Percentiles rank a stretch among this genome's conserved stretches.
Evolutionary conservation across 2,797 vertebrate genomes (phyloP).

Genomic region (Eulemur albifrons): DNA sequence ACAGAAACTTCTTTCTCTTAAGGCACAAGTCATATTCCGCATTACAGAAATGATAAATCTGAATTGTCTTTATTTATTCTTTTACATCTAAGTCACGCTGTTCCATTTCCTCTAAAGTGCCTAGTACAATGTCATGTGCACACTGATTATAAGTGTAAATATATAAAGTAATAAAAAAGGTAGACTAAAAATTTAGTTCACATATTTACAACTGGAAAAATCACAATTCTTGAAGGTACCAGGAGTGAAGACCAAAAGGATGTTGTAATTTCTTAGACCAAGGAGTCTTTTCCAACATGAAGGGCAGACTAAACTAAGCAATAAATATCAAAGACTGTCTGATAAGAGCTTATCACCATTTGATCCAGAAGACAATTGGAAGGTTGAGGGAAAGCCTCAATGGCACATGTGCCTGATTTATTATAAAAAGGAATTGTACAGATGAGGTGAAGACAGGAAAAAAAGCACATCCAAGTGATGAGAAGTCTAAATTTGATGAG

Average conservation of each 20-base stretch:
- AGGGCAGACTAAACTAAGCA: not conserved
- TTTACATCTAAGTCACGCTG: not conserved
- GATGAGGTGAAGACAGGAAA: not conserved
- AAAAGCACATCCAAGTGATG: not conserved
- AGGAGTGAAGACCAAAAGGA: not conserved
- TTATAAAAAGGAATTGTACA: not conserved
- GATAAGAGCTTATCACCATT: not conserved
- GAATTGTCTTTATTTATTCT: not conserved
- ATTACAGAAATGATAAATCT: not conserved
- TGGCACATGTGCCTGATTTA: not conserved
- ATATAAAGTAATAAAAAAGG: not conserved
- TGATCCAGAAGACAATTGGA: not conserved
- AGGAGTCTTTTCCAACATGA: not conserved
- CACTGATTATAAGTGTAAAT: not conserved
- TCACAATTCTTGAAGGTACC: not conserved
- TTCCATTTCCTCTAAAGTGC: not conserved
- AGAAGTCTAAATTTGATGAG: not conserved
- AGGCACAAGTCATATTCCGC: not conserved
- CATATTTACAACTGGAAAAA: slow-evolving; percentile 21
- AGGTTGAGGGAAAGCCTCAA: not conserved
- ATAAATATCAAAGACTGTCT: not conserved
- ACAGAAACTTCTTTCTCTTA: slow-evolving; percentile 19
- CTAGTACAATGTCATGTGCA: not conserved
- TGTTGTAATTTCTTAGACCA: not conserved
- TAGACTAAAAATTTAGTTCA: slow-evolving; percentile 8